Percentiles rank a stretch among this genome's conserved stretches.
Evolutionary conservation across 2,888 invertebrate species (phyloP).

Genomic region (Hydroisotoma schaefferi): DNA sequence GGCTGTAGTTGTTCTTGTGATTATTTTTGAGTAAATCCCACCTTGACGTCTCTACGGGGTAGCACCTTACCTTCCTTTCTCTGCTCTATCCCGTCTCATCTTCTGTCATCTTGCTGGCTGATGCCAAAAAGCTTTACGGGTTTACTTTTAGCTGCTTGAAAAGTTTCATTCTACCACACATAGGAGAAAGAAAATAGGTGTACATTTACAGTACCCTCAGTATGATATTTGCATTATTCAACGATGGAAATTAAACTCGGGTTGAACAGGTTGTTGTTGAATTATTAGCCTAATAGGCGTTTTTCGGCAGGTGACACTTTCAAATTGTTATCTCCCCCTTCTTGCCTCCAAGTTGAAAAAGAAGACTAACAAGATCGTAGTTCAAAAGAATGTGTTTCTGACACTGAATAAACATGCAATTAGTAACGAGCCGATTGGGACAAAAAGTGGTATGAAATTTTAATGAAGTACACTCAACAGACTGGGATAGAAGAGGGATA

Average conservation of each 20-base stretch:
- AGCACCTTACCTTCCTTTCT: slow-evolving; percentile 11
- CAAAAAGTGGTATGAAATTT: neutral
- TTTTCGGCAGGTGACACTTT: neutral
- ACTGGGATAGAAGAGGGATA: neutral
- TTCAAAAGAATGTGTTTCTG: too few species aligned
- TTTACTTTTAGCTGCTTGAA: slow-evolving; percentile 6
- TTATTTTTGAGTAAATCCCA: slow-evolving; percentile 17
- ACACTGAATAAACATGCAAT: too few species aligned
- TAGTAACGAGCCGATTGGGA: too few species aligned
- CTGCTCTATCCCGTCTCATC: slow-evolving; percentile 10
- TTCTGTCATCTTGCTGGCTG: neutral
- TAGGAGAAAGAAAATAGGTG: neutral
- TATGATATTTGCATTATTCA: too few species aligned
- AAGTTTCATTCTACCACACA: neutral
- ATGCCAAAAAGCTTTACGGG: neutral
- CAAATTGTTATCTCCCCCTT: too few species aligned
- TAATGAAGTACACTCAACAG: neutral
- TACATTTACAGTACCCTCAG: neutral
- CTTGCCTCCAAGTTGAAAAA: too few species aligned
- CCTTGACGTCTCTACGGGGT: slow-evolving; percentile 27
- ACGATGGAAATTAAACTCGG: too few species aligned
- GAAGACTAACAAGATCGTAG: neutral
- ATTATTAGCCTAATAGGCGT: too few species aligned
- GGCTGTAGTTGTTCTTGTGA: neutral
- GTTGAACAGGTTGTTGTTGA: slow-evolving; percentile 5